Conservation (phyloP, 2,797 vertebrate species). For the Sebastolobus altivelis region DNA sequence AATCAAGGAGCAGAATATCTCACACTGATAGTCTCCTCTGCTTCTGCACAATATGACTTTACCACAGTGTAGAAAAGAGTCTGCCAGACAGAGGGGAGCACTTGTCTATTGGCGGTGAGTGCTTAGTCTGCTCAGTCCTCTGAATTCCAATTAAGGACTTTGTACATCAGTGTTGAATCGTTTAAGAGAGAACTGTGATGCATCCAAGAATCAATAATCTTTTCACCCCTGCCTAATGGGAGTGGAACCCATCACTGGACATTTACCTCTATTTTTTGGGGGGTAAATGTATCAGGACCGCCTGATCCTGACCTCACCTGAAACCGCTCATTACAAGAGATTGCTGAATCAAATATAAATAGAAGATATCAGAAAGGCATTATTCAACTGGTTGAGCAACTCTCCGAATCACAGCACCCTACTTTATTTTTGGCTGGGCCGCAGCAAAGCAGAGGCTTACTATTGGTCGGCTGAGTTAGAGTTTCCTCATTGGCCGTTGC, state of each 20-base stretch:
- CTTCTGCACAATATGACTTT: constrained; percentile 5
- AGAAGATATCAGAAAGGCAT: not conserved
- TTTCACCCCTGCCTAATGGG: not conserved
- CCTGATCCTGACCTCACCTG: not conserved
- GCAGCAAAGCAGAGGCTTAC: not conserved
- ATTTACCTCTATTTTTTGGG: not conserved
- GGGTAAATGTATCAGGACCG: not conserved
- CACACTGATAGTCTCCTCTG: not conserved
- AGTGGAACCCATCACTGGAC: not conserved
- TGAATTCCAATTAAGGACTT: constrained; percentile 3
- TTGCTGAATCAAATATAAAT: not conserved
- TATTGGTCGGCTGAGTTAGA: not conserved
- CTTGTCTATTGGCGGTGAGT: not conserved
- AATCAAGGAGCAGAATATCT: not conserved
- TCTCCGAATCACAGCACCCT: not conserved
- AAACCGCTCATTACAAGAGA: not conserved
- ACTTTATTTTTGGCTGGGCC: not conserved
- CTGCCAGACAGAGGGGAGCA: not conserved
- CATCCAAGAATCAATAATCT: not conserved
- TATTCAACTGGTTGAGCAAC: not conserved
- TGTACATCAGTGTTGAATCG: not conserved
- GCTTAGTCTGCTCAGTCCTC: not conserved
- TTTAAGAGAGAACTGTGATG: not conserved
- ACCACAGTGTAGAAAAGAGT: not conserved
- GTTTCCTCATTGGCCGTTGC: too few relatives aligned